These are phyloP conservation scores for Arizona elegans DNA, from an alignment of 2,113 vertebrate species.

Conservation along the genomic window DNA sequence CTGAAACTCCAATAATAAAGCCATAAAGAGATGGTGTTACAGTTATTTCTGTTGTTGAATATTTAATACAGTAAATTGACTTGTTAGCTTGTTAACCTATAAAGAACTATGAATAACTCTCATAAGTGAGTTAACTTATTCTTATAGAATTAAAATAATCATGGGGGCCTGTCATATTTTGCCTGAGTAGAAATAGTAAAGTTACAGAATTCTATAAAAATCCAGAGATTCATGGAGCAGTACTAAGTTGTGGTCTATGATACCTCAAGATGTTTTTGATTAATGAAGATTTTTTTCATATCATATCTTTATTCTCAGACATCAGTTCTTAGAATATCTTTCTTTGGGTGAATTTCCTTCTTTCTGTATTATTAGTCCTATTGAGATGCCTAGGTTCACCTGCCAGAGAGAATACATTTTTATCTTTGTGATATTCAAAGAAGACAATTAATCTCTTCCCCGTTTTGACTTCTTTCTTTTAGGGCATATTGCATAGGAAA, in stretches of 20 bases:
- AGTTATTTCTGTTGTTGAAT: neutral
- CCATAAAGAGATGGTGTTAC: too few species aligned
- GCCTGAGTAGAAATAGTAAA: neutral
- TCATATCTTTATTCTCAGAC: neutral
- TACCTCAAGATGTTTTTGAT: neutral
- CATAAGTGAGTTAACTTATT: neutral
- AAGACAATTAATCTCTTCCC: neutral
- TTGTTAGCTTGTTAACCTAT: neutral
- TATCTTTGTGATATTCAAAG: conserved; percentile 4
- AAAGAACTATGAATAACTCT: neutral
- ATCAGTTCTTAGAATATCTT: neutral
- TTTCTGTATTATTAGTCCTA: neutral
- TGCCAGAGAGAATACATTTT: neutral
- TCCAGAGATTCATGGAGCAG: neutral
- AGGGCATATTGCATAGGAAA: neutral
- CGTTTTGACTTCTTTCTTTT: neutral
- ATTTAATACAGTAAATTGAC: neutral
- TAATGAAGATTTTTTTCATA: neutral
- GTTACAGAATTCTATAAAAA: neutral
- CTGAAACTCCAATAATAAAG: neutral
- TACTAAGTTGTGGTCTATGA: neutral
- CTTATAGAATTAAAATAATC: neutral
- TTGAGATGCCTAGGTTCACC: neutral
- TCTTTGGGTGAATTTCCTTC: neutral
- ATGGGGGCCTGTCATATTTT: neutral